Conservation (phyloP, 2,113 vertebrate species). For the Odontesthes bonariensis region DNA sequence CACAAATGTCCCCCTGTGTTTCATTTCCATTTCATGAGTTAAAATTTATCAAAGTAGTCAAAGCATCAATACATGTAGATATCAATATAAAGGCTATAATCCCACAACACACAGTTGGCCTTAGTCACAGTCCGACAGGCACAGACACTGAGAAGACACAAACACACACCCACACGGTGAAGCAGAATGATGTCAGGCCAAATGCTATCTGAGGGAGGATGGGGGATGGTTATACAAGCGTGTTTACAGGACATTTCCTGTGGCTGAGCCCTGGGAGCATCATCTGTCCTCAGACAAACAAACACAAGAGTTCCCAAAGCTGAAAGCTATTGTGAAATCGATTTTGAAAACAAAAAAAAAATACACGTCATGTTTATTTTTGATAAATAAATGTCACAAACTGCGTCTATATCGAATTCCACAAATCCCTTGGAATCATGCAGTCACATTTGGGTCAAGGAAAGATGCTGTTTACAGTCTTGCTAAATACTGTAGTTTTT, state of each 20-base stretch:
- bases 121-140: constrained; percentile 33
- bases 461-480: constrained; percentile 29
- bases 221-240: constrained; percentile 76
- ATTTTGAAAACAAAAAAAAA: constrained; percentile 19
- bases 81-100: constrained; percentile 47
- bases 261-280: constrained; percentile 77
- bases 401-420: neutral
- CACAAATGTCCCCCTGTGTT: constrained; percentile 45
- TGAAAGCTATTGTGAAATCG: constrained; percentile 24
- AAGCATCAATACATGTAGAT: constrained; percentile 36
- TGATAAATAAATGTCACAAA: constrained; percentile 29
- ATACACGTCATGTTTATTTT: constrained; percentile 7
- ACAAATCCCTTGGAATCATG: neutral
- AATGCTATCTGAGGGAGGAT: constrained; percentile 72
- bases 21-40: constrained; percentile 54
- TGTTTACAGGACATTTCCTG: constrained; percentile 84
- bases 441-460: constrained; percentile 1
- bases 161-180: constrained; percentile 51
- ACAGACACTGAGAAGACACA: constrained; percentile 38
- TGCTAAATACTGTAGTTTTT: constrained; percentile 24
- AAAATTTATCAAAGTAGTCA: constrained; percentile 49
- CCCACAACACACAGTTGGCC: constrained; percentile 38
- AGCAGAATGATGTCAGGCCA: constrained; percentile 60
- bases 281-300: constrained; percentile 78
- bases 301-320: constrained; percentile 66